phyloP scores from a whole-genome alignment of 2,113 vertebrate species.

The Cairina moschata region DNA sequence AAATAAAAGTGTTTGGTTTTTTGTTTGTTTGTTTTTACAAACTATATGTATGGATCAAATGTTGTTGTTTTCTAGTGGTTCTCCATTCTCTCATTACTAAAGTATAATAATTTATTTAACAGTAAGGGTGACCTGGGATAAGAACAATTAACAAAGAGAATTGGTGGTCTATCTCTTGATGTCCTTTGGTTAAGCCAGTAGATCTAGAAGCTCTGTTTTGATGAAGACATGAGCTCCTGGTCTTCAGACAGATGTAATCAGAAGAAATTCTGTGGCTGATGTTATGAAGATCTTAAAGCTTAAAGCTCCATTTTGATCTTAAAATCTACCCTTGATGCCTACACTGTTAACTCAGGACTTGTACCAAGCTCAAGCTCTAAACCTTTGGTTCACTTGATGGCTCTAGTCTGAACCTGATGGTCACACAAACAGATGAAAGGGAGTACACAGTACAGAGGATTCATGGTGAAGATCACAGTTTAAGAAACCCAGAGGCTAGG shows the following conservation, averaged over 20 bases:
- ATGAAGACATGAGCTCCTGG: background rate
- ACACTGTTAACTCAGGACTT: background rate
- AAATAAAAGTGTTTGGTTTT: background rate
- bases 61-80: background rate
- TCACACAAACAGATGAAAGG: background rate
- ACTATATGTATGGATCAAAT: background rate
- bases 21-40: background rate
- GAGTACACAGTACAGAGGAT: background rate
- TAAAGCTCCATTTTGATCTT: background rate
- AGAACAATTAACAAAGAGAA: background rate
- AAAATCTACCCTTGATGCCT: background rate
- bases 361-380: background rate
- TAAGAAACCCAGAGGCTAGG: background rate
- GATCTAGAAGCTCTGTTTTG: background rate
- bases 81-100: background rate
- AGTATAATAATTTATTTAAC: background rate
- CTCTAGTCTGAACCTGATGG: background rate
- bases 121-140: background rate
- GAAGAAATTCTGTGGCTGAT: background rate
- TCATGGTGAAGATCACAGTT: background rate
- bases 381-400: background rate
- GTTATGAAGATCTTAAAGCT: background rate
- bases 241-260: background rate
- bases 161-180: background rate
- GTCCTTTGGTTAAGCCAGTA: background rate